Conservation (phyloP, 2,113 vertebrate genomes). For the Eptesicus fuscus region DNA sequence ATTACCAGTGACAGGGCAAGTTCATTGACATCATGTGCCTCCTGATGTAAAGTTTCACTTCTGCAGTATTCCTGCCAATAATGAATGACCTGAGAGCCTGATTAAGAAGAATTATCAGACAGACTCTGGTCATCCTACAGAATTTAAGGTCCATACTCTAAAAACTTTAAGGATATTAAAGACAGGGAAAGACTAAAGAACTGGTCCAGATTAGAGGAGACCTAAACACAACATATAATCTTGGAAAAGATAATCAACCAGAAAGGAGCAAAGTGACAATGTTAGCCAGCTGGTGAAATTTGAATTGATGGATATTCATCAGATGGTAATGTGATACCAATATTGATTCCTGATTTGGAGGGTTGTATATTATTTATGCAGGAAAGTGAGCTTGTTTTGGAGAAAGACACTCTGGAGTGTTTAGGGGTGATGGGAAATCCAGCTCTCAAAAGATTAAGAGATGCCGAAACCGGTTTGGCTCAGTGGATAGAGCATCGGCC, state of each 20-base stretch:
- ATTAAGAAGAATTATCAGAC: not conserved
- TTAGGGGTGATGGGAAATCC: not conserved
- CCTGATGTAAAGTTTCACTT: not conserved
- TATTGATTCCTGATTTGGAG: not conserved
- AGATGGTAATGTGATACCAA: not conserved
- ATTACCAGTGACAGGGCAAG: not conserved
- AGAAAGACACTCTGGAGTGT: not conserved
- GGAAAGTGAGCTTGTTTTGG: not conserved
- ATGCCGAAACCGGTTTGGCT: too few species aligned
- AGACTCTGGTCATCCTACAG: not conserved
- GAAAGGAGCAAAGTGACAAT: not conserved
- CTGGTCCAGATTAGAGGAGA: not conserved
- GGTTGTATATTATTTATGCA: not conserved
- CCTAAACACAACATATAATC: not conserved
- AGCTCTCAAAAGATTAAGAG: slow-evolving; percentile 17
- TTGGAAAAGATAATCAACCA: not conserved
- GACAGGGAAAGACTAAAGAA: not conserved
- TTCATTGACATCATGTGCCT: not conserved
- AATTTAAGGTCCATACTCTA: not conserved
- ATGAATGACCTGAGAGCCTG: not conserved
- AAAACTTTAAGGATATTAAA: slow-evolving; percentile 4
- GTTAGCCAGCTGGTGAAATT: not conserved
- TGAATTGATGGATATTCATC: not conserved
- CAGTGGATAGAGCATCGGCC: too few species aligned
- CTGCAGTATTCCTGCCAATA: not conserved